Evolutionary conservation across 2,888 invertebrate genomes (phyloP).

Genomic region (Volucella inanis): DNA sequence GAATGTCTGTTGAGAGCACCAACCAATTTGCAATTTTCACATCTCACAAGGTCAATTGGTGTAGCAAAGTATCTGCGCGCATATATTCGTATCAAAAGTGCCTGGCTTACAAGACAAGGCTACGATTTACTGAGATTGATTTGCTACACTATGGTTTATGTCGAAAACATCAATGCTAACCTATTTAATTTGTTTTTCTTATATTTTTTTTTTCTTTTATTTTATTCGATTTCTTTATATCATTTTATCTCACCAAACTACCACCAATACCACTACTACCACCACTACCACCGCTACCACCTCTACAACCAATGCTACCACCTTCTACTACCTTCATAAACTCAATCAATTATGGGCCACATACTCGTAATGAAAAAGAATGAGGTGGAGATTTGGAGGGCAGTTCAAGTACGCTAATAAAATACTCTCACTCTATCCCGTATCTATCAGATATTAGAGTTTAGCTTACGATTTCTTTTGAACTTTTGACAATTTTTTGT

Average conservation of each 20-base stretch:
- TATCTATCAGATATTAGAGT: constrained; percentile 28
- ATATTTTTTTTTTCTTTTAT: constrained; percentile 28
- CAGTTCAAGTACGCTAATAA: constrained; percentile 88
- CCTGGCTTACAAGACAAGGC: constrained; percentile 18
- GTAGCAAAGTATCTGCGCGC: constrained; percentile 4
- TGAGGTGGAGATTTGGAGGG: constrained; percentile 90
- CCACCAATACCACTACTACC: constrained; percentile 9
- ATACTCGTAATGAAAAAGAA: constrained; percentile 74
- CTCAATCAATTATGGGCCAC: constrained; percentile 58
- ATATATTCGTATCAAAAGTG: background rate
- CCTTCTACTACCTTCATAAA: constrained; percentile 31
- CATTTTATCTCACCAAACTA: too few species aligned
- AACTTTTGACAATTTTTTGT: constrained; percentile 30
- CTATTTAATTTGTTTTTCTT: constrained; percentile 42
- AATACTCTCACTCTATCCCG: constrained; percentile 8
- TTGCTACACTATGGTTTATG: constrained; percentile 26
- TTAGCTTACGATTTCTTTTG: constrained; percentile 34
- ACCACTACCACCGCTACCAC: constrained; percentile 15
- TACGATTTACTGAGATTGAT: constrained; percentile 23
- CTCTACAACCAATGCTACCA: constrained; percentile 15
- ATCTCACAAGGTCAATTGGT: constrained; percentile 16
- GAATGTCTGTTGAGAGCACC: background rate
- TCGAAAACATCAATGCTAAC: constrained; percentile 39
- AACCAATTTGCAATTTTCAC: constrained; percentile 35
- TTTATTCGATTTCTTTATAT: constrained; percentile 8